Percentiles rank a stretch among this genome's conserved stretches.
Conservation (phyloP, 2,888 invertebrate genomes). For the Antheraea assamensis region DNA sequence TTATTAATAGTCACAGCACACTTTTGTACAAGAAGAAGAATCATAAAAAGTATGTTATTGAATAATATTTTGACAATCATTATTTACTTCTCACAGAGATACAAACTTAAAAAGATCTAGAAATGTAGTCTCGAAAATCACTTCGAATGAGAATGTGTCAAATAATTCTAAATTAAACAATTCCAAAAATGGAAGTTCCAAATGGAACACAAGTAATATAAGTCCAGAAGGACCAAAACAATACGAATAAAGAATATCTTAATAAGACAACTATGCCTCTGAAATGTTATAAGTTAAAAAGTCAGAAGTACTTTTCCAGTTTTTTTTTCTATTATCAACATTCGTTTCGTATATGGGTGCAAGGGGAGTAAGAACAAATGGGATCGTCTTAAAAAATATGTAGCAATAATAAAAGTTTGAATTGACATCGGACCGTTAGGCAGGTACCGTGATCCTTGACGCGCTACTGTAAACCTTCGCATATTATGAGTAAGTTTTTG, state of each 20-base stretch:
- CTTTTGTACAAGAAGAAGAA: no score
- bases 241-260: slow-evolving; percentile 17
- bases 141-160: background rate
- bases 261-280: slow-evolving; percentile 12
- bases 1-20: background rate
- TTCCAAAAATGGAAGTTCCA: slow-evolving; percentile 6
- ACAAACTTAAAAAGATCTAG: background rate
- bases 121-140: background rate
- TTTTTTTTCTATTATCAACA: slow-evolving; percentile 52
- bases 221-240: slow-evolving; percentile 3
- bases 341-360: slow-evolving; percentile 49
- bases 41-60: background rate
- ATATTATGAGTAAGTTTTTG: slow-evolving; percentile 59
- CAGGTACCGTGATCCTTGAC: slow-evolving; percentile 45
- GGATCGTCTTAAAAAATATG: slow-evolving; percentile 67
- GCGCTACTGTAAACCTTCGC: slow-evolving; percentile 30
- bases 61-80: background rate
- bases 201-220: background rate
- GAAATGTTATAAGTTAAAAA: slow-evolving; percentile 28
- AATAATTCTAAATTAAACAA: background rate
- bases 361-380: slow-evolving; percentile 59
- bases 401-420: slow-evolving; percentile 68
- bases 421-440: slow-evolving; percentile 66
- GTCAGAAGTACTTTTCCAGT: slow-evolving; percentile 44
- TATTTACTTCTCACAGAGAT: background rate